Evolutionary conservation across 2,797 vertebrate species (phyloP).

Genomic region (Squalus acanthias): DNA sequence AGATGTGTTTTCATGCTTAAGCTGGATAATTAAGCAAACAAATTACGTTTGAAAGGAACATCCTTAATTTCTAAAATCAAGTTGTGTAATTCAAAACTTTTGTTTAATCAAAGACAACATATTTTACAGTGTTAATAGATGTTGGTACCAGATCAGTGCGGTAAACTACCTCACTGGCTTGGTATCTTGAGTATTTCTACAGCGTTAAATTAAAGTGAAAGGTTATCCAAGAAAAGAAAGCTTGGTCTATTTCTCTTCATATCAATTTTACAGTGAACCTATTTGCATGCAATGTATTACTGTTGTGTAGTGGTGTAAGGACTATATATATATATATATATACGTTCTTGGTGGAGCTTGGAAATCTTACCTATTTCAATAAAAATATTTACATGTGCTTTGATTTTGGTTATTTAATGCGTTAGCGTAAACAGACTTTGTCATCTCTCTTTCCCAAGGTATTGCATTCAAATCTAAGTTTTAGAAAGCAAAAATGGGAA

Average conservation of each 20-base stretch:
- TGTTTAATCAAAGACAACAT: background rate
- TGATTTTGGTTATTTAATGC: background rate
- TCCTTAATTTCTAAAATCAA: background rate
- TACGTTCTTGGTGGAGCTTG: background rate
- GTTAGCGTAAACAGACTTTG: background rate
- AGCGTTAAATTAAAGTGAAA: background rate
- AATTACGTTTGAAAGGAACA: background rate
- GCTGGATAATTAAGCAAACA: background rate
- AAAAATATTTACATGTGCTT: background rate
- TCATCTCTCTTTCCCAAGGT: background rate
- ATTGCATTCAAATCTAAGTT: background rate
- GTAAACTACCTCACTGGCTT: background rate
- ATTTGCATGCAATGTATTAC: too few species aligned
- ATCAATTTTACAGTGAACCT: background rate
- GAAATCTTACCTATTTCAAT: background rate
- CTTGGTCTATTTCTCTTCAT: background rate
- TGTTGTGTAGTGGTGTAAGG: background rate
- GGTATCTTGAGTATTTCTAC: background rate
- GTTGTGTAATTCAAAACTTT: background rate
- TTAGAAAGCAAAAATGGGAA: background rate
- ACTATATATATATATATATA: background rate
- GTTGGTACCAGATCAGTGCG: background rate
- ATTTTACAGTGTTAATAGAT: background rate
- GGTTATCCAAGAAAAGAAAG: background rate
- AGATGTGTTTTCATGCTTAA: background rate